Evolutionary conservation across 2,888 invertebrate species (phyloP), one percentile per base, ranked within the genome.

Genomic region (Lacanobia oleracea): DNA sequence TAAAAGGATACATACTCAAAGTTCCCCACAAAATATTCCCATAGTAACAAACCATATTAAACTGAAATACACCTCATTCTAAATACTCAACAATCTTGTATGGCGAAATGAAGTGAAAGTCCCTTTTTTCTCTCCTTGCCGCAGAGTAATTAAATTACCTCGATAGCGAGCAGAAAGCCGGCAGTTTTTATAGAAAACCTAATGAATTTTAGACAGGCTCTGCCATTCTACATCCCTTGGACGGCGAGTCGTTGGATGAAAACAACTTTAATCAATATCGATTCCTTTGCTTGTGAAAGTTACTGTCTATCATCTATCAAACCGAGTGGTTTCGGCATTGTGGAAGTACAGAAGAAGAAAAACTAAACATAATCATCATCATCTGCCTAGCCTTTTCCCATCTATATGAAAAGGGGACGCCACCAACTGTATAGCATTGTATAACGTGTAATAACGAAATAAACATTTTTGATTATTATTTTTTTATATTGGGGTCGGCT

Each of bases 71-170:
- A 67, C 23, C 7, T 14, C 1, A 21, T 48, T 33, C 57, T 6
- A 21, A 45, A 72, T n/a, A 33, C 6, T 14, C 9, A 40, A 56
- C 16, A 18, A 40, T 12, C 50, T 18, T 50, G 0, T 21, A 1
- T 1, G 7, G 27, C 8, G 21, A 69, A 27, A 18, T 18, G 10
- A 48, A 69, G 8, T n/a, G n/a, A n/a, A n/a, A n/a, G n/a, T n/a
- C n/a, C n/a, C n/a, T n/a, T n/a, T n/a, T n/a, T n/a, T n/a, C n/a
- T n/a, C 23, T 50, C 23, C 7, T 45, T 37, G 23, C 45, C 51
- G 53, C 27, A 59, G 51, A n/a, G 45, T 80, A 80, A 77, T 75
- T 62, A 27, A 62, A 77, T 75, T 62, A 65, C 21, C 61, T 64
- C 16, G 8, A 40, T n/a, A 5, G 48, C 59, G 43, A 1, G 14